Evolutionary conservation across 2,113 vertebrate genomes (phyloP), one percentile per base, ranked within the genome.

Genomic region (Rattus rattus): DNA sequence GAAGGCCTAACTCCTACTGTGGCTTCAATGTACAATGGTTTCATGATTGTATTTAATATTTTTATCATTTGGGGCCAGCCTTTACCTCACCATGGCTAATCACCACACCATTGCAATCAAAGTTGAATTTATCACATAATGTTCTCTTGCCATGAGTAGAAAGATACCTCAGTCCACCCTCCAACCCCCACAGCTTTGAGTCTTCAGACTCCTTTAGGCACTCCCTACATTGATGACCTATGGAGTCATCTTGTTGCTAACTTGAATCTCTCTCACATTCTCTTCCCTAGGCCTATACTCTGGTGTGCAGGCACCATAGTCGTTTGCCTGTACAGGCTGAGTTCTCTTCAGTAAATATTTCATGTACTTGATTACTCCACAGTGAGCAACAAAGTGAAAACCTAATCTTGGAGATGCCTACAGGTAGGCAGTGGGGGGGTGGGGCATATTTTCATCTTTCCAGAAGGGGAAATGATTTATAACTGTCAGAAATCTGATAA

Each of bases 401-500:
- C 79, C 0, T 20, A 67, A 28, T 10, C 59, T 28, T 70, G 59
- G 89, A 92, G 61, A 36, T 20, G 70, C 20, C 22, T 69, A 69
- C 54, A 96, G 86, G 61, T 85, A 26, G 52, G 26, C 22, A 77
- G 47, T 63, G 49, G 1, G 52, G 61, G 36, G 1, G 19, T 14
- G 39, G n/a, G 56, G 61, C 65, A 0, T 0, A 10, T 12, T 63
- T 92, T 49, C 77, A n/a, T 33, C 77, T 83, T 94, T 95, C 79
- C 69, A 91, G 59, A 86, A 75, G 56, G 72, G 36, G 2, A 92
- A 87, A 91, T 81, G 61, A 96, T 95, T 96, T 83, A 54, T 73
- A 94, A 94, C 75, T 76, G 61, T 89, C 86, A 96, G 80, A 93
- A 96, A 96, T 80, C 61, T 84, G 94, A 89, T 95, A 93, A 73